Evolutionary conservation across 92 coral and sea anemone species (phyloP), one percentile per base, ranked within the genome.

Genomic region (Parazoanthus darwini): DNA sequence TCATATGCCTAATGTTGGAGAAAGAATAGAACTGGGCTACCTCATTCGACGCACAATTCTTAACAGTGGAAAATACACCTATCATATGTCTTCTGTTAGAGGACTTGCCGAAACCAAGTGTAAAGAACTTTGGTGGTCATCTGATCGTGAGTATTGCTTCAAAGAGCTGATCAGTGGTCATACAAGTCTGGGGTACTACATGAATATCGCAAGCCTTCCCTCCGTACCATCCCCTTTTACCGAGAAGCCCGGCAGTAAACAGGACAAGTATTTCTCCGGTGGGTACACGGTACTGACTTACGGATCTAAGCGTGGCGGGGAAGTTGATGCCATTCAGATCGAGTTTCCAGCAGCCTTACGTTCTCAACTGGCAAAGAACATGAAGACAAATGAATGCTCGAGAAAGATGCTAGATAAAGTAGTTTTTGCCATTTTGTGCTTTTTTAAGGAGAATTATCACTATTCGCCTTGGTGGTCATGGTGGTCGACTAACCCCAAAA

Each of bases 171-270:
- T 89, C n/a, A 78, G 56, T 50, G 88, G 91, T 0, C 11, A 82
- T 22, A 16, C 50, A 29, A 82, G 91, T 76, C 91, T 89, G 0
- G 91, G 91, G 11, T 54, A 75, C 70, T 75, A 80, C 5, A n/a
- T 82, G 78, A 89, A 83, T 63, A 70, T 44, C 16, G 78, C 70
- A 48, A 75, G 70, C 6, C 83, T 89, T 20, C 73, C 26, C 9
- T 78, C 88, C 22, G 91, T 89, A 16, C 91, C 91, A n/a, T 89
- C 91, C 50, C 83, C 91, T 3, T 46, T 46, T 29, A 65, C 39
- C 16, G 25, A 43, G 42, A 42, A 43, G 3, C 91, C 88, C 73
- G 77, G 43, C 33, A 73, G 20, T 8, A 46, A 72, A 9, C 37
- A 68, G 29, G 74, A 72, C 29, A 5, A 15, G 1, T 88, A 33